Evolutionary conservation across 2,888 invertebrate genomes (phyloP).

Genomic region (Leptothorax acervorum): DNA sequence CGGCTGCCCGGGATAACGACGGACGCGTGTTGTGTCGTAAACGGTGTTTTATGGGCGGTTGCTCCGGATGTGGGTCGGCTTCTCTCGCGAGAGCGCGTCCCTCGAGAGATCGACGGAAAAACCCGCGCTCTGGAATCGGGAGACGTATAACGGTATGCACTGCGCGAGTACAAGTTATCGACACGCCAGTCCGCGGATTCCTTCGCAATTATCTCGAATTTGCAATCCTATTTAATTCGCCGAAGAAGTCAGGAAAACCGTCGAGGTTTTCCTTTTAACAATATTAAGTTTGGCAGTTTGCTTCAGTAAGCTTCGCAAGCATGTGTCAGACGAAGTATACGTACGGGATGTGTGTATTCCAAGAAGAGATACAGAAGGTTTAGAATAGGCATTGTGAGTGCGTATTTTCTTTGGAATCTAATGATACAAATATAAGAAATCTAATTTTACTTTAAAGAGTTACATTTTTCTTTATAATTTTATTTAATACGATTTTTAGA

Average conservation of each 20-base stretch:
- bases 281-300: slow-evolving; percentile 2
- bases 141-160: slow-evolving; percentile 4
- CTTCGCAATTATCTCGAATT: not conserved
- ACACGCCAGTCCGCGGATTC: not conserved
- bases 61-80: slow-evolving; percentile 13
- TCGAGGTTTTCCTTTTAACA: not conserved
- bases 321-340: not conserved
- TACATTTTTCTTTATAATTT: not conserved
- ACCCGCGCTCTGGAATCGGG: slow-evolving; percentile 16
- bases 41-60: slow-evolving; percentile 56
- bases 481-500: not conserved
- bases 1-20: slow-evolving; percentile 39
- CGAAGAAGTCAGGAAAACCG: not conserved
- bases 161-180: slow-evolving; percentile 3
- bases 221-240: not conserved
- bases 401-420: not conserved
- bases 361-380: not conserved
- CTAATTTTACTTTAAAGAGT: not conserved
- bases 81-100: slow-evolving; percentile 14
- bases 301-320: not conserved
- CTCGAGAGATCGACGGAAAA: slow-evolving; percentile 40
- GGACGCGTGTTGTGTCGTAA: slow-evolving; percentile 58
- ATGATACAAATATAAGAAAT: not conserved
- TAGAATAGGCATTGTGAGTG: not conserved
- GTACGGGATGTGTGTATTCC: not conserved